Base-by-base conservation (phyloP, 2,797 vertebrate genomes). In the Lutra lutra region DNA sequence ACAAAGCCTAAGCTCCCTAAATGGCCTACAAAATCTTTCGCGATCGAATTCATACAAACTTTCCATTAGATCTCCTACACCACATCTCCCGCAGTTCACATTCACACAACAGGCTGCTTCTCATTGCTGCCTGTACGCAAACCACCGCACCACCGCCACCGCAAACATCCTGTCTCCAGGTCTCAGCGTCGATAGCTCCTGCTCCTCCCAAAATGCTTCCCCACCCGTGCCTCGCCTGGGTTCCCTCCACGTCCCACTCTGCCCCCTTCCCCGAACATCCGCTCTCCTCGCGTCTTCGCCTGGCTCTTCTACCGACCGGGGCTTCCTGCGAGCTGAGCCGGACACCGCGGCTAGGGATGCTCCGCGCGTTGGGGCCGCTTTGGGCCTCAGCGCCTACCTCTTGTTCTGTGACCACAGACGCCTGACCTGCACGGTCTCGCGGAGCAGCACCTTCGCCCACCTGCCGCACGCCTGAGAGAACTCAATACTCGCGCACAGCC, bases 381-480 rank as follows among this genome's bases (percentile, higher is more conserved):
- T 4, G 13, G 25, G n/a, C n/a, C 79, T 89, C 64, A n/a, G 35
- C 9, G 27, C 56, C 62, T 18, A 51, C 46, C 17, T 7, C 21
- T 46, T 4, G 70, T 51, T 85, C 40, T 0, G 9, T 5, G 32
- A 27, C 25, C 0, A 0, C 3, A 3, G n/a, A 9, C 2, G 0
- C n/a, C 12, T 5, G 75, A 35, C 12, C 62, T 1, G 70, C 10
- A 0, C 0, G 10, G 17, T 32, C 18, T 9, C 13, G 5, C 2
- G 0, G 0, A 5, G 1, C 7, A 2, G 38, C 46, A 1, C n/a
- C 0, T 5, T 0, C 5, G 1, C 58, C 18, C 64, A 56, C 3
- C 66, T 3, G 2, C 72, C 21, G 0, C 86, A 68, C 2, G 25
- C 13, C 40, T 0, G 5, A 11, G 7, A 38, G 58, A 25, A 62